These are phyloP conservation scores for Pteromalus puparum DNA, from an alignment of 1,140 invertebrate genomes.

Conservation along the genomic window DNA sequence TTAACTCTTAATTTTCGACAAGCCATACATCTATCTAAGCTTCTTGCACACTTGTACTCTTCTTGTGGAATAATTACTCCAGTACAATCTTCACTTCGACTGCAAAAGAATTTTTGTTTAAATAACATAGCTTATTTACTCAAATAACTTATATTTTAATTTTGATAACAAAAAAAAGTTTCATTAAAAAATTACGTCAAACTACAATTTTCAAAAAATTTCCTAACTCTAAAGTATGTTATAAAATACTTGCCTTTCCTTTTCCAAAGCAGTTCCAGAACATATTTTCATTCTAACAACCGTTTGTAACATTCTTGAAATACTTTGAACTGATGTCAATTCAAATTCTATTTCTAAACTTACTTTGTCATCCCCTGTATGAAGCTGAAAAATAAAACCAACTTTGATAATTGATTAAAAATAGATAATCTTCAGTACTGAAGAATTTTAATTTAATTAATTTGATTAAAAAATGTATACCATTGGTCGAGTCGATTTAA, in stretches of 20 bases:
- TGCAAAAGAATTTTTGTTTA: not conserved
- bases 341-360: constrained; percentile 6
- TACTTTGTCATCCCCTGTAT: constrained; percentile 30
- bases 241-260: not conserved
- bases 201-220: no score
- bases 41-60: not conserved
- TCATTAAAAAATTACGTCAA: no score
- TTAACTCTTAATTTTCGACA: not conserved
- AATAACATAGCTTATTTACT: not conserved
- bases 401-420: not conserved
- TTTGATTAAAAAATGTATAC: no score
- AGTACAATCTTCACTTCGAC: constrained; percentile 11
- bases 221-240: not conserved
- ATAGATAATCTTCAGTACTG: no score
- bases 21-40: not conserved
- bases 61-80: not conserved
- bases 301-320: constrained; percentile 12
- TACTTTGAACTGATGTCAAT: not conserved
- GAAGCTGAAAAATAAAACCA: not conserved
- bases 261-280: not conserved
- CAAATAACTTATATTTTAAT: not conserved
- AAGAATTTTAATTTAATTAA: no score
- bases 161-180: no score
- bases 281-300: constrained; percentile 28
- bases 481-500: no score